A percentile compares a stretch with the other conserved stretches of the same genome.
phyloP scores from a whole-genome alignment of 2,113 vertebrate species.

The Lagopus leucura region DNA sequence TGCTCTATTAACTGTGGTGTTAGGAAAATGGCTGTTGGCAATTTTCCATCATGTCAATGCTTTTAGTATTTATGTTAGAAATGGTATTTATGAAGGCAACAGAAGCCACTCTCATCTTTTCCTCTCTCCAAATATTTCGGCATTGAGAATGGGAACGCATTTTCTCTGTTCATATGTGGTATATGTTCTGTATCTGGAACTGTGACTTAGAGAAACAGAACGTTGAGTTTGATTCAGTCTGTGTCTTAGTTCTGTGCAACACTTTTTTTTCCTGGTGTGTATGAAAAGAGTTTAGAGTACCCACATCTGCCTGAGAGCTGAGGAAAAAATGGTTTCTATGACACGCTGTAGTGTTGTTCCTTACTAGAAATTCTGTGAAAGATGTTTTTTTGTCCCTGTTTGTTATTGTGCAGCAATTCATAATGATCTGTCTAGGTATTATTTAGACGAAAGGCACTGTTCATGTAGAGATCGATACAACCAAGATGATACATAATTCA shows the following conservation, averaged over 20 bases:
- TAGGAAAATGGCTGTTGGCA: constrained; percentile 76
- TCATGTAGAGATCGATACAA: constrained; percentile 45
- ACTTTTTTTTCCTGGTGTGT: background rate
- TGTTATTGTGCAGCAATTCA: constrained; percentile 39
- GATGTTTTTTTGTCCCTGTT: background rate
- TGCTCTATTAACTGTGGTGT: constrained; percentile 73
- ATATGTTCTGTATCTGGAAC: background rate
- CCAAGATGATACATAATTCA: constrained; percentile 53
- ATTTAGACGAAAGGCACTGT: constrained; percentile 35
- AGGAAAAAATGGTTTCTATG: background rate
- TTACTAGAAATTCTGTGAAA: constrained; percentile 30
- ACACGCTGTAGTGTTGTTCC: constrained; percentile 3
- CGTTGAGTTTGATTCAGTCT: background rate
- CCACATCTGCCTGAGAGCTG: background rate
- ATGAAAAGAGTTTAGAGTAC: constrained; percentile 29
- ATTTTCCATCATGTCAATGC: constrained; percentile 71
- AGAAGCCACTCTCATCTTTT: constrained; percentile 16
- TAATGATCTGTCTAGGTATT: constrained; percentile 33
- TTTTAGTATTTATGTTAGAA: constrained; percentile 61
- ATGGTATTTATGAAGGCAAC: constrained; percentile 46
- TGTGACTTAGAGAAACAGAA: constrained; percentile 9
- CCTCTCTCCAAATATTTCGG: background rate
- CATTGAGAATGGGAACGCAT: constrained; percentile 21
- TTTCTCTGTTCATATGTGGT: constrained; percentile 1
- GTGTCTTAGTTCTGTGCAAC: background rate